Base-by-base conservation (phyloP, 2,888 invertebrate genomes). In the Choreutis nemorana region DNA sequence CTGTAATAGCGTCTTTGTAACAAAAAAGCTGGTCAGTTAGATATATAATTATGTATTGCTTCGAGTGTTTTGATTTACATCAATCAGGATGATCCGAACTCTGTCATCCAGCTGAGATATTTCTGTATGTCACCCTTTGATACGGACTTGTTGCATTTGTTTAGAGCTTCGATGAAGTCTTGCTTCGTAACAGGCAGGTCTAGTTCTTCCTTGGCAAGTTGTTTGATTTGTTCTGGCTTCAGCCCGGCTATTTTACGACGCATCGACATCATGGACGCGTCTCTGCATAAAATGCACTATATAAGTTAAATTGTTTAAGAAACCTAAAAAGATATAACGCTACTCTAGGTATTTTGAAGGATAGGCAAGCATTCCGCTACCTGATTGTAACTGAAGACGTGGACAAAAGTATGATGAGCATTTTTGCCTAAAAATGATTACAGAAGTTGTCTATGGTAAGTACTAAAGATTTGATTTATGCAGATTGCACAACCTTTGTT, bases 251-350 rank as follows among this genome's bases (percentile, higher is more conserved):
- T 97, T 70, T 94, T 93, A 30, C 95, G 83, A 22, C 98, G 81
- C 94, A 98, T 97, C 0, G 95, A 92, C 97, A 98, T 98, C 97
- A 98, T 97, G 16, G 97, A 94, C 4, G 98, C 97, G 80, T 98
- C 97, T 47, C 97, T 92, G 58, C 2, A 58, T 55, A 45, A 25
- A 23, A n/a, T 18, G n/a, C n/a, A n/a, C n/a, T n/a, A n/a, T n/a
- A n/a, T n/a, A n/a, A n/a, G n/a, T n/a, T n/a, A n/a, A 31, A 23
- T n/a, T 23, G 7, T n/a, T 8, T 7, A n/a, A n/a, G 7, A 9
- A 28, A 11, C 5, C 23, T 23, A 10, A 23, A 6, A n/a, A n/a
- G 23, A 23, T 23, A 23, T 23, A 23, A 8, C 8, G 4, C 4
- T 23, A 23, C 8, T 23, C 10, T 2, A n/a, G 12, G n/a, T n/a